phyloP scores from a whole-genome alignment of 2,113 vertebrate genomes.

The Sphaerodactylus townsendi region DNA sequence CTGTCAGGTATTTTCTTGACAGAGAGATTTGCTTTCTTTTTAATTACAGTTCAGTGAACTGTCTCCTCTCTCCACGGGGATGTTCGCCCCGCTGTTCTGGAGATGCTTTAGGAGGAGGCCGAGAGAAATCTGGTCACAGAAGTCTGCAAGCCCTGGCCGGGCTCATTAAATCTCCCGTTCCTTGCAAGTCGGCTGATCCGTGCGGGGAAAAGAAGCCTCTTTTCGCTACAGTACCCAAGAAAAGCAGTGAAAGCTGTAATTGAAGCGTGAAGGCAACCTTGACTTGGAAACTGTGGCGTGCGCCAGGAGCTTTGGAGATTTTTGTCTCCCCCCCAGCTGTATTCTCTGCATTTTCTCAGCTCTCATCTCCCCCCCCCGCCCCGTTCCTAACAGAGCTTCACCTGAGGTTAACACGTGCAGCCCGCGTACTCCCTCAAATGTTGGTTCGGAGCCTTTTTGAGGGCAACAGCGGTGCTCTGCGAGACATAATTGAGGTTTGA shows the following conservation, averaged over 20 bases:
- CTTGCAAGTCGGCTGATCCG: background rate
- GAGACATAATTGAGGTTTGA: no score
- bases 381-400: background rate
- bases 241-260: slow-evolving; percentile 23
- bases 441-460: background rate
- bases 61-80: slow-evolving; percentile 36
- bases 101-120: slow-evolving; percentile 39
- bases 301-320: background rate
- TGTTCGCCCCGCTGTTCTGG: slow-evolving; percentile 49
- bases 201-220: background rate
- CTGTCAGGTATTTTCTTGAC: slow-evolving; percentile 63
- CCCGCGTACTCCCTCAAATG: no score
- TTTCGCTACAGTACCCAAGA: slow-evolving; percentile 61
- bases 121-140: background rate
- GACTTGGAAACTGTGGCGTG: background rate
- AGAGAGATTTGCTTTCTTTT: slow-evolving; percentile 52
- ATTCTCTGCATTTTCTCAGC: background rate
- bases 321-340: background rate
- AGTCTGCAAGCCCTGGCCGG: fast-evolving
- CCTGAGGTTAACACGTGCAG: background rate
- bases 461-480: no score
- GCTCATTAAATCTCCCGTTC: slow-evolving; percentile 36
- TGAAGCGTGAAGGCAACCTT: background rate
- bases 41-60: slow-evolving; percentile 66
- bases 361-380: background rate